phyloP scores from a whole-genome alignment of 2,113 vertebrate genomes.

The Lethenteron reissneri region DNA sequence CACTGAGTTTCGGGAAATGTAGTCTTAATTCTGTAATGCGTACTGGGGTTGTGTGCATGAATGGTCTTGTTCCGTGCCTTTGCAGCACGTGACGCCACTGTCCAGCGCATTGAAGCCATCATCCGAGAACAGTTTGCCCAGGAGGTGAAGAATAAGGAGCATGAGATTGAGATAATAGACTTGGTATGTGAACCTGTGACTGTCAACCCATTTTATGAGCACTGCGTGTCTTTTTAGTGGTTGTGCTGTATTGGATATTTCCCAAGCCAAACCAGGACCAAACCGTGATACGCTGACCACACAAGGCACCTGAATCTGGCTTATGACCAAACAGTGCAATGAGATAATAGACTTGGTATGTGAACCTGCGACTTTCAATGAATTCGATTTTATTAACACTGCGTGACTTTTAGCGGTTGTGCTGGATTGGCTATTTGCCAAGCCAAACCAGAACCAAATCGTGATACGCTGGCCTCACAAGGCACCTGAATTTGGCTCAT shows the following conservation, averaged over 20 bases:
- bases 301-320: not conserved
- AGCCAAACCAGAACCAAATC: not conserved
- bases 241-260: not conserved
- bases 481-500: not conserved
- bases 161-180: slow-evolving; percentile 90
- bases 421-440: not conserved
- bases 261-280: not conserved
- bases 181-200: slow-evolving; percentile 35
- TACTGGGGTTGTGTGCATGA: too few species aligned
- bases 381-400: not conserved
- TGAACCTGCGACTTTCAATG: not conserved
- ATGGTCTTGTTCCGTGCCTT: slow-evolving; percentile 9
- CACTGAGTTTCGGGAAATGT: too few species aligned
- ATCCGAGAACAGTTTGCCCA: slow-evolving; percentile 81
- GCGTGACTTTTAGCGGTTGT: not conserved
- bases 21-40: too few species aligned
- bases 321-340: slow-evolving; percentile 19
- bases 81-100: slow-evolving; percentile 63
- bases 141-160: slow-evolving; percentile 96
- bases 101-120: slow-evolving; percentile 84
- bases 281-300: not conserved
- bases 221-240: not conserved
- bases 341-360: slow-evolving; percentile 89
- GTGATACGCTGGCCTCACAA: not conserved
- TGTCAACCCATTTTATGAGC: not conserved